Conservation (phyloP, 2,888 invertebrate species). For the Stramonita haemastoma region DNA sequence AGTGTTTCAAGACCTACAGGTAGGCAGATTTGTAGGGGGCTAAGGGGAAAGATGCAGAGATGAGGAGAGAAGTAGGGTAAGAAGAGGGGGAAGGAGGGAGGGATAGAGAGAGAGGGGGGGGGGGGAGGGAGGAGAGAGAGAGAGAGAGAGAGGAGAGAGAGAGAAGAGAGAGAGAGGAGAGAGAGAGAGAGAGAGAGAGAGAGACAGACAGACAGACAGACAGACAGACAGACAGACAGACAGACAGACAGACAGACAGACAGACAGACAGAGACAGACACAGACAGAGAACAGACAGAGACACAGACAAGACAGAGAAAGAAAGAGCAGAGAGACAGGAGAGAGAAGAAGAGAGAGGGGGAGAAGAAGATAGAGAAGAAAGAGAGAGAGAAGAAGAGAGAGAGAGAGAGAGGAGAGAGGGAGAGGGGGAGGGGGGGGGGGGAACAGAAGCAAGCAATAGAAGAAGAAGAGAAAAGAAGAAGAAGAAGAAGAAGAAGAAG, state of each 20-base stretch:
- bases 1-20: not conserved
- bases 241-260: not conserved
- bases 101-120: too few species aligned
- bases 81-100: not conserved
- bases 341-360: not conserved
- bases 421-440: not conserved
- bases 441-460: not conserved
- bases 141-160: not conserved
- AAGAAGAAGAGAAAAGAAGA: not conserved
- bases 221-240: not conserved
- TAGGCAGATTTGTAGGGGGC: not conserved
- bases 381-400: not conserved
- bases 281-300: not conserved
- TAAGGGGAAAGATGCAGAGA: conserved; percentile 6
- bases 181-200: not conserved
- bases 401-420: not conserved
- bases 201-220: not conserved
- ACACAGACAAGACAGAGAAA: not conserved
- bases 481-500: not conserved
- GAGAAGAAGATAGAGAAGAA: not conserved
- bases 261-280: not conserved
- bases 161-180: not conserved
- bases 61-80: not conserved
- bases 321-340: not conserved
- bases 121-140: too few species aligned